phyloP scores from a whole-genome alignment of 2,888 invertebrate genomes.

The Caenorhabditis virilis region DNA sequence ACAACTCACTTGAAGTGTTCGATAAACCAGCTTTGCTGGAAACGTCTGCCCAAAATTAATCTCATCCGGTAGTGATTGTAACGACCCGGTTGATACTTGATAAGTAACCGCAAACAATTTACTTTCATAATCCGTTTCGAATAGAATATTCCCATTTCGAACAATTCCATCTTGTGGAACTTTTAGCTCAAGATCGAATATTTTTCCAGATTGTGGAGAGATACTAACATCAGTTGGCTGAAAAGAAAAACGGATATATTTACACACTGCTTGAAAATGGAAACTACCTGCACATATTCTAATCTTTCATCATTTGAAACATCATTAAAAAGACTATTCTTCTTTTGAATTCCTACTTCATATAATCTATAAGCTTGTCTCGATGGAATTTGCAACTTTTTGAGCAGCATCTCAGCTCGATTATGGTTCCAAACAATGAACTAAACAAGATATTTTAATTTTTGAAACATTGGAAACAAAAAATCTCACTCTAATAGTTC shows the following conservation, averaged over 20 bases:
- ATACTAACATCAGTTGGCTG: slow-evolving; percentile 56
- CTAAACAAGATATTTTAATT: too few relatives aligned
- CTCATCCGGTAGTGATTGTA: slow-evolving; percentile 81
- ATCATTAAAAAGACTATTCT: slow-evolving; percentile 24
- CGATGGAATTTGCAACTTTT: slow-evolving; percentile 57
- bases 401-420: slow-evolving; percentile 77
- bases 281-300: slow-evolving; percentile 25
- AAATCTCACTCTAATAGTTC: slow-evolving; percentile 78
- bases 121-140: slow-evolving; percentile 45
- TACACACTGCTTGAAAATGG: too few relatives aligned
- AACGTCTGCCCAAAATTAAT: slow-evolving; percentile 46
- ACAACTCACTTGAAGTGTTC: slow-evolving; percentile 41
- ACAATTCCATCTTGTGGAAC: slow-evolving; percentile 73
- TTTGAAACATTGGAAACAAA: too few relatives aligned
- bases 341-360: slow-evolving; percentile 42
- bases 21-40: slow-evolving; percentile 51
- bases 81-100: slow-evolving; percentile 46
- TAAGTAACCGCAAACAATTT: slow-evolving; percentile 40
- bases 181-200: slow-evolving; percentile 78
- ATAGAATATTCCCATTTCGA: slow-evolving; percentile 24
- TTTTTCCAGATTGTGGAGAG: slow-evolving; percentile 72
- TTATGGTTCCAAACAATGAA: slow-evolving; percentile 80
- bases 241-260: slow-evolving; percentile 6
- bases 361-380: slow-evolving; percentile 58
- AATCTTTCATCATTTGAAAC: slow-evolving; percentile 29